A percentile compares a stretch with the other conserved stretches of the same genome.
phyloP scores from a whole-genome alignment of 1,140 invertebrate species.

The Portunus trituberculatus region DNA sequence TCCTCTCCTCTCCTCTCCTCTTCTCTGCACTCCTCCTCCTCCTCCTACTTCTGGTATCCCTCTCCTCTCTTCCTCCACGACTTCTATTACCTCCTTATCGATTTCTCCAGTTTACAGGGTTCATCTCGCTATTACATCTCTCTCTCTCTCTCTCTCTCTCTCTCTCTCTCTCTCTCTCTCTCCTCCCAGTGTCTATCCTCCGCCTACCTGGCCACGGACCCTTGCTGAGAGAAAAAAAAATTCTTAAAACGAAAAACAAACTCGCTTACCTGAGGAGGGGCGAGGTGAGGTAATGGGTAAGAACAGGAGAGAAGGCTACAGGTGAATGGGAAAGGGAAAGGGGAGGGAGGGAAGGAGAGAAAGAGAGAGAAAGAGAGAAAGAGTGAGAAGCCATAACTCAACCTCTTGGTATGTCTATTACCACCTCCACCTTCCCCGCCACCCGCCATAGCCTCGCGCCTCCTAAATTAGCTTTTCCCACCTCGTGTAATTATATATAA shows the following conservation, averaged over 20 bases:
- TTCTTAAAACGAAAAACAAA: not conserved
- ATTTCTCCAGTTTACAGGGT: not conserved
- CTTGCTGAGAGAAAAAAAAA: not conserved
- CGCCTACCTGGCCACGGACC: not conserved
- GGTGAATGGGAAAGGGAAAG: not conserved
- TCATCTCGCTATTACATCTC: not conserved
- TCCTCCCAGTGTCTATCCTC: not conserved
- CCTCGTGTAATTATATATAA: slow-evolving; percentile 10
- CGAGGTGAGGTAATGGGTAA: not conserved
- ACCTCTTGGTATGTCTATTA: not conserved
- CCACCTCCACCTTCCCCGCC: not conserved
- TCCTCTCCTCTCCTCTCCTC: not conserved
- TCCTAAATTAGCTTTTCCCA: slow-evolving; percentile 22
- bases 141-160: not conserved
- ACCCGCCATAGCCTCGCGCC: slow-evolving; percentile 15
- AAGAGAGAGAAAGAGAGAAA: not conserved
- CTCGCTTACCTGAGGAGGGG: not conserved
- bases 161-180: not conserved
- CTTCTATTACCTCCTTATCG: not conserved
- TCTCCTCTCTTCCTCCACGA: not conserved
- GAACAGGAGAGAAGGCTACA: not conserved
- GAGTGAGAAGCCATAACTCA: not conserved
- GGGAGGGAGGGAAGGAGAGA: not conserved
- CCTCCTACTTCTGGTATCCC: not conserved
- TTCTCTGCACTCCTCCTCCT: not conserved